Evolutionary conservation across 2,113 vertebrate species (phyloP), one percentile per base, ranked within the genome.

Genomic region (Lepisosteus osseus): DNA sequence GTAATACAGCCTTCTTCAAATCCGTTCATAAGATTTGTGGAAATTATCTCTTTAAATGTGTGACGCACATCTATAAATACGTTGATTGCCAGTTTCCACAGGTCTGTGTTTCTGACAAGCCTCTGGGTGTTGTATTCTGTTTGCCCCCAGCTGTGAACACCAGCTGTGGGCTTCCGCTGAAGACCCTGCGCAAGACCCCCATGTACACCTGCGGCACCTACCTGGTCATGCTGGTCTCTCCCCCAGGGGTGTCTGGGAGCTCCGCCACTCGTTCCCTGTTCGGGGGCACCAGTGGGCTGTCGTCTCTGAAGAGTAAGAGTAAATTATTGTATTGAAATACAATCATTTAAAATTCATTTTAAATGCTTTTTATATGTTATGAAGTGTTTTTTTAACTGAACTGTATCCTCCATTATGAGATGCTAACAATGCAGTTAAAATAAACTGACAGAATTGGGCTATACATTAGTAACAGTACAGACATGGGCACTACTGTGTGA

Each of bases 221-320:
- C 77, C 77, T 99, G 79, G 96, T 99, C 79, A 97, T 98, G 95
- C 78, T 99, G 82, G 95, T 95, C n/a, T 95, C 97, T 0, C 94
- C 97, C 43, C 97, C 97, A 0, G 96, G 97, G 45, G 96, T 96
- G 0, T 96, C 97, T 40, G 96, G 96, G 74, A 97, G 95, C 77
- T 98, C 97, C n/a, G 95, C 97, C 57, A 99, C 97, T 0, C 96
- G 97, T 51, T 99, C 97, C 0, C 91, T 99, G 17, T 99, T 99
- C 44, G 97, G 97, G 63, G 97, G 97, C 51, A 94, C 94, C 71
- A 97, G 96, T 78, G 94, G 96, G 77, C 86, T 99, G 76, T 98
- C 97, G 0, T 99, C 97, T 61, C 91, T 98, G 72, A 99, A 99
- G 92, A 96, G 97, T 99, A 93, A 90, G 93, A 73, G 1, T 7